Base-by-base conservation (phyloP, 2,888 invertebrate genomes). In the Erebia aethiops region DNA sequence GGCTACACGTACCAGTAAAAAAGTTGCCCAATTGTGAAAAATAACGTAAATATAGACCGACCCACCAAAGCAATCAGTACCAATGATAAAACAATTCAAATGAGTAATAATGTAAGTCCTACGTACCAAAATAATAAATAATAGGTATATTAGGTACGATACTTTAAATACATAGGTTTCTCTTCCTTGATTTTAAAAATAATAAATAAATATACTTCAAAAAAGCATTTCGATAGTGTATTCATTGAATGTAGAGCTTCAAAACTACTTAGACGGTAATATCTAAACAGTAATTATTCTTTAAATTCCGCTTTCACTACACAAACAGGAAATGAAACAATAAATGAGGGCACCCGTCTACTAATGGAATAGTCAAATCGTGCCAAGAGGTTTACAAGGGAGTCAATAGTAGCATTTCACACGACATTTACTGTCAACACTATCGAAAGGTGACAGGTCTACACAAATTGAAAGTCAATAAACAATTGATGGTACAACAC, bases 401-500 rank as follows among this genome's bases (percentile, higher is more conserved):
- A 58, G 60, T 64, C 56, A 69, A 64, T 66, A 66, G 21, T 14
- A 10, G 51, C 63, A 60, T 60, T 66, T 63, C 71, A 65, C 65
- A 71, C 67, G 65, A 66, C 18, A 54, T 49, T 35, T 35, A 60
- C 18, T 52, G 60, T 56, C 70, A 64, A 67, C 54, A 61, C 9
- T 49, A 61, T 64, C 57, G 49, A 54, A 64, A 69, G 60, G 52
- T 60, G 18, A 71, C 57, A 61, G 60, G 61, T 61, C 57, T 57
- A 54, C 67, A 58, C 64, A 64, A 62, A 57, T 58, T 64, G 52
- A 60, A 58, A 41, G 70, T 73, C 74, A 69, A 74, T 72, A 74
- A 71, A 71, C 70, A 69, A 71, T 67, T 71, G 68, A 74, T 52
- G 58, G 21, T 66, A 56, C 69, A 67, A 66, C 71, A 70, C 64